These are phyloP conservation scores for Bujurquina vittata DNA, from an alignment of 2,113 vertebrate genomes.

Conservation along the genomic window DNA sequence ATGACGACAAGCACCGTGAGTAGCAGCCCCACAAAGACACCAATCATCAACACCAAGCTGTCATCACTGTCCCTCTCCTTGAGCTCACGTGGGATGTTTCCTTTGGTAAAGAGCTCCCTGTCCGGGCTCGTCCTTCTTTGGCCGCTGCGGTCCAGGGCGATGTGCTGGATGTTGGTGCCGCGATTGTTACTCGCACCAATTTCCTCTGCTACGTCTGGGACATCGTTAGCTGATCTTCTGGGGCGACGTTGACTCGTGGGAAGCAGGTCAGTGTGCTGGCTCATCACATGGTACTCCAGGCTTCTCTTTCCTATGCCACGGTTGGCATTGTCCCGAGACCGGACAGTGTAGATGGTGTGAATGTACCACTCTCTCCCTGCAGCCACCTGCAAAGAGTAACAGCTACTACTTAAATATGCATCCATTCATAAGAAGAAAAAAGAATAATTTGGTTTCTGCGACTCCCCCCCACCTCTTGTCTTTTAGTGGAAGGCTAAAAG, in stretches of 20 bases:
- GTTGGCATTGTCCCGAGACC: slow-evolving; percentile 85
- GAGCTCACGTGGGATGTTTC: slow-evolving; percentile 78
- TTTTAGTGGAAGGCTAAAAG: not conserved
- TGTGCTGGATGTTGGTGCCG: slow-evolving; percentile 94
- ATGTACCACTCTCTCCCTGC: slow-evolving; percentile 94
- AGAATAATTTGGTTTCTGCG: fast-evolving
- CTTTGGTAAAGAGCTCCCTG: slow-evolving; percentile 63
- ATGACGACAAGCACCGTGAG: slow-evolving; percentile 80
- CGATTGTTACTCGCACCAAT: slow-evolving; percentile 86
- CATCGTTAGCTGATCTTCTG: slow-evolving; percentile 74
- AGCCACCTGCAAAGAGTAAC: slow-evolving; percentile 81
- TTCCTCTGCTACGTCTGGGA: slow-evolving; percentile 73
- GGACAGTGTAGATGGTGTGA: slow-evolving; percentile 94
- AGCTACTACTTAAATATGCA: not conserved
- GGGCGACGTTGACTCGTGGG: slow-evolving; percentile 36
- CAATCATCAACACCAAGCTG: slow-evolving; percentile 76
- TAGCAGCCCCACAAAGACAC: slow-evolving; percentile 78
- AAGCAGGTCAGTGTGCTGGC: slow-evolving; percentile 32
- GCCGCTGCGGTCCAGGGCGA: slow-evolving; percentile 82
- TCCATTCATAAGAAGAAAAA: not conserved
- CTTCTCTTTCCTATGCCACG: slow-evolving; percentile 90
- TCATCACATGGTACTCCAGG: slow-evolving; percentile 82
- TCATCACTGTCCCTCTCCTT: slow-evolving; percentile 64
- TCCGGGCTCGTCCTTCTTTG: slow-evolving; percentile 69
- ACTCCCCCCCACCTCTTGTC: not conserved